These are phyloP conservation scores for Pyralis farinalis DNA, from an alignment of 2,888 invertebrate species.

Conservation along the genomic window DNA sequence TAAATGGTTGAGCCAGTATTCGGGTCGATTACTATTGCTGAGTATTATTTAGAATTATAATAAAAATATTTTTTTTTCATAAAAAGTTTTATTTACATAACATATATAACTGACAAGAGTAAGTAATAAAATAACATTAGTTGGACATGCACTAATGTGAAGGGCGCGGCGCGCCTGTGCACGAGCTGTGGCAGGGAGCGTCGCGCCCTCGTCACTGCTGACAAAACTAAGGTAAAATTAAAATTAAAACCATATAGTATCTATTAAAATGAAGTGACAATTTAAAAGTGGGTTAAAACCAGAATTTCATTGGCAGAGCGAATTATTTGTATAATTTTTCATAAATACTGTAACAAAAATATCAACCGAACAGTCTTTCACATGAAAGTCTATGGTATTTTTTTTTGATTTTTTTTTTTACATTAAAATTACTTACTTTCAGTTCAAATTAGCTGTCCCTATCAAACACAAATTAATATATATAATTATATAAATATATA, in stretches of 20 bases:
- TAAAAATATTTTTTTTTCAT: conserved; percentile 49
- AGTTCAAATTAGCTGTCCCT: conserved; percentile 39
- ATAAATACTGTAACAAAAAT: conserved; percentile 14
- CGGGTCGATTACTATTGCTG: no score
- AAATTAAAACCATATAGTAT: conserved; percentile 60
- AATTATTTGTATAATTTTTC: conserved; percentile 5
- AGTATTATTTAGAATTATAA: conserved; percentile 42
- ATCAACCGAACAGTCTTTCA: conserved; percentile 11
- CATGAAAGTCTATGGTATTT: conserved; percentile 2
- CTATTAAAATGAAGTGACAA: conserved; percentile 38
- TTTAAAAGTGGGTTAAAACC: conserved; percentile 20
- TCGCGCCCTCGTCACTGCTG: conserved; percentile 35
- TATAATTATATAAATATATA: conserved; percentile 33
- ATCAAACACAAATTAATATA: conserved; percentile 40
- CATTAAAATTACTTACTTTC: conserved; percentile 23
- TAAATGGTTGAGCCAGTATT: no score
- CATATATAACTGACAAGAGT: conserved; percentile 68
- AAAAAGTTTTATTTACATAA: conserved; percentile 77
- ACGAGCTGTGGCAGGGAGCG: conserved; percentile 14
- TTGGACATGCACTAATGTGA: conserved; percentile 34
- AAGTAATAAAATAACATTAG: conserved; percentile 55
- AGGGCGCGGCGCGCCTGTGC: conserved; percentile 17
- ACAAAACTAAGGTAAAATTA: conserved; percentile 51
- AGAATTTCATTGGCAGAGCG: conserved; percentile 13
- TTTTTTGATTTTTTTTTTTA: conserved; percentile 18